phyloP scores from a whole-genome alignment of 1,140 invertebrate genomes.

The Acromyrmex charruanus region DNA sequence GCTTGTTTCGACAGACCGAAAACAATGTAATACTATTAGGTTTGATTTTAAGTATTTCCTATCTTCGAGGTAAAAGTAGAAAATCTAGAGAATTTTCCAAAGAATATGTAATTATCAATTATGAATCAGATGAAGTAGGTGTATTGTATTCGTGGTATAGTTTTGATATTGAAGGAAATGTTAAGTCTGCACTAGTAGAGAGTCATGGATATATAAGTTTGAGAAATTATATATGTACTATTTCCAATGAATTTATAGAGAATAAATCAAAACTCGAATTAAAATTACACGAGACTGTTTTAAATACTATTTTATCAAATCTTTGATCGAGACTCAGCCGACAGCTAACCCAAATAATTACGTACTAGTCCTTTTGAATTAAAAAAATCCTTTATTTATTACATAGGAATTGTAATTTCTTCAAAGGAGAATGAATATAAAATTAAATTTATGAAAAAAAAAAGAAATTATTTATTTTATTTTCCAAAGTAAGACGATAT shows the following conservation, averaged over 20 bases:
- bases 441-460: conserved; percentile 24
- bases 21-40: neutral
- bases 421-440: conserved; percentile 23
- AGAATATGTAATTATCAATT: conserved; percentile 15
- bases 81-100: conserved; percentile 23
- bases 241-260: no score
- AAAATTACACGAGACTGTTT: no score
- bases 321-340: no score
- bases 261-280: no score
- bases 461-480: conserved; percentile 19
- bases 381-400: conserved; percentile 2
- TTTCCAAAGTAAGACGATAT: conserved; percentile 27
- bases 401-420: conserved; percentile 36
- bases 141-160: conserved; percentile 8
- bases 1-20: conserved; percentile 42
- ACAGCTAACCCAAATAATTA: conserved; percentile 4
- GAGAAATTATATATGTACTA: no score
- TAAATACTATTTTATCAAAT: no score
- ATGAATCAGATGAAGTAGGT: conserved; percentile 11
- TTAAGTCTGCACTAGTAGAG: conserved; percentile 9
- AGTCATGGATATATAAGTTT: neutral
- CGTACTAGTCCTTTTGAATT: conserved; percentile 3
- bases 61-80: neutral
- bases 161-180: conserved; percentile 13
- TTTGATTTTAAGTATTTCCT: conserved; percentile 12